Conservation (phyloP, 2,113 vertebrate genomes). For the Phrynosoma blainvillii region DNA sequence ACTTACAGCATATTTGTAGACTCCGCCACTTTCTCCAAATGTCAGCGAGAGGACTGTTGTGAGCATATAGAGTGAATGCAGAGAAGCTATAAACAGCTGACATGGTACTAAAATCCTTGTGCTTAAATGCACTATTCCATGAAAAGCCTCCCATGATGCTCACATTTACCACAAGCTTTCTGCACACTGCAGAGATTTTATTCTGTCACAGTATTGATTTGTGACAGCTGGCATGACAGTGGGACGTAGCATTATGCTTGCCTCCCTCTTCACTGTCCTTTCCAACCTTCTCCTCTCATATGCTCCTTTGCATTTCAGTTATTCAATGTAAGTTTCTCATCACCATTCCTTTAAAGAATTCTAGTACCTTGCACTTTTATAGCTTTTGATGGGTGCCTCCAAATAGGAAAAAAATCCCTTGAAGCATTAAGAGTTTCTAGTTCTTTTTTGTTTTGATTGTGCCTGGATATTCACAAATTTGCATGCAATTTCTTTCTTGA, state of each 20-base stretch:
- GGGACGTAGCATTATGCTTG: neutral
- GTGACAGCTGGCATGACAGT: constrained; percentile 7
- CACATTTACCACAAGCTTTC: neutral
- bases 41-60: neutral
- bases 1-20: neutral
- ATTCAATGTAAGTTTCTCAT: neutral
- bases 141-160: neutral
- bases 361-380: neutral
- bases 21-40: neutral
- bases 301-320: neutral
- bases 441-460: too few relatives aligned
- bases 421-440: too few relatives aligned
- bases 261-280: neutral
- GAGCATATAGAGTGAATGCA: too few relatives aligned
- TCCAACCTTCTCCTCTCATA: too few relatives aligned
- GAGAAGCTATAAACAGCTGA: neutral
- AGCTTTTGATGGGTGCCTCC: neutral
- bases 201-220: neutral
- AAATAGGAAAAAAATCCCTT: too few relatives aligned
- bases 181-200: neutral
- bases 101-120: neutral
- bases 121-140: neutral
- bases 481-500: too few relatives aligned
- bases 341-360: too few relatives aligned
- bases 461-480: too few relatives aligned